A percentile compares a stretch with the other conserved stretches of the same genome.
phyloP scores from a whole-genome alignment of 2,888 invertebrate genomes.

The Sarcophaga subvicina region DNA sequence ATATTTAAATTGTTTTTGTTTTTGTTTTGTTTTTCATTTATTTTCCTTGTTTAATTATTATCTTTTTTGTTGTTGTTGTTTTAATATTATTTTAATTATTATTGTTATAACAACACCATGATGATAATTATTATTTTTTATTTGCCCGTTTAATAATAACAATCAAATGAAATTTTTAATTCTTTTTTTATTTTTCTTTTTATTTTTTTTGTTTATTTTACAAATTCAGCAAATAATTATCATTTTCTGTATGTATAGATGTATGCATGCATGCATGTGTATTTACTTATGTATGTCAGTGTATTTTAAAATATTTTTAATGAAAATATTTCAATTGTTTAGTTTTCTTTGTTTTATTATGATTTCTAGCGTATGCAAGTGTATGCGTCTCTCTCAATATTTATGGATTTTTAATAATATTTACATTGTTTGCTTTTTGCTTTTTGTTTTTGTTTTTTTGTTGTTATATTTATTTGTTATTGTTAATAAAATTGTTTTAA shows the following conservation, averaged over 20 bases:
- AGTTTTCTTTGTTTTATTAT: too few species aligned
- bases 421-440: conserved; percentile 34
- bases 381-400: neutral
- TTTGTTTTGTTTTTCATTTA: neutral
- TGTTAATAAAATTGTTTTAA: conserved; percentile 42
- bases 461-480: conserved; percentile 40
- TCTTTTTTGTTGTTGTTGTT: too few species aligned
- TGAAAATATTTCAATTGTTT: too few species aligned
- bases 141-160: conserved; percentile 40
- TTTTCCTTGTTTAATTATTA: neutral
- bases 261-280: neutral
- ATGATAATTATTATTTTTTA: conserved; percentile 7
- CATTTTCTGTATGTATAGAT: neutral
- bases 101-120: too few species aligned
- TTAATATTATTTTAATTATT: too few species aligned
- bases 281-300: neutral
- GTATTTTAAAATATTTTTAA: too few species aligned
- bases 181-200: neutral
- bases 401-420: conserved; percentile 36
- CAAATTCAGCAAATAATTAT: conserved; percentile 23
- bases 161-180: conserved; percentile 6
- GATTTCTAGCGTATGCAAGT: neutral
- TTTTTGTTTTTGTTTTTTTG: neutral
- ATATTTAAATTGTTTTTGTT: conserved; percentile 11
- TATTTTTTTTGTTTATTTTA: conserved; percentile 26